Evolutionary conservation across 2,113 vertebrate genomes (phyloP).

Genomic region (Hylia prasina): DNA sequence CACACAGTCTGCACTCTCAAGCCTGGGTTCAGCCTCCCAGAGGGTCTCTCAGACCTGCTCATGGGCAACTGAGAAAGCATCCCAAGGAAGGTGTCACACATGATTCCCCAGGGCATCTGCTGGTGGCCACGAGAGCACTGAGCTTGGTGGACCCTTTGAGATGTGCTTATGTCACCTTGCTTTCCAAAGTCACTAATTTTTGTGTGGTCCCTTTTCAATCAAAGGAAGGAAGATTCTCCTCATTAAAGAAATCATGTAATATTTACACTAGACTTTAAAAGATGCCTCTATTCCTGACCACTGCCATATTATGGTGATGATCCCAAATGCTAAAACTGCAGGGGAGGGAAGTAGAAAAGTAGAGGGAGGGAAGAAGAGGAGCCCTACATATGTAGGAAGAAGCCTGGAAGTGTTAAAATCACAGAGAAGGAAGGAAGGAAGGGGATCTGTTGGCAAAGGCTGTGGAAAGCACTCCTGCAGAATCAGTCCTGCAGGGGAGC

Average conservation of each 20-base stretch:
- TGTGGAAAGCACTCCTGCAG: not conserved
- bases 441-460: not conserved
- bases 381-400: not conserved
- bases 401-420: not conserved
- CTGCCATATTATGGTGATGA: not conserved
- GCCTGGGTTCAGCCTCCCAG: not conserved
- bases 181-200: not conserved
- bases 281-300: not conserved
- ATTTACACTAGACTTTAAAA: not conserved
- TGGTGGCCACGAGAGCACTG: not conserved
- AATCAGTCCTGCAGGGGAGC: not conserved
- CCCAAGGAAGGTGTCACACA: not conserved
- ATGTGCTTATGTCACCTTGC: not conserved
- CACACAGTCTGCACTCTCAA: not conserved
- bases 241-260: fast-evolving
- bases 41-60: not conserved
- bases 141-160: not conserved
- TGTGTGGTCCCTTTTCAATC: not conserved
- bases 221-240: not conserved
- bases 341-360: not conserved
- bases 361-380: not conserved
- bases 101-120: not conserved
- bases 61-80: not conserved
- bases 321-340: not conserved
- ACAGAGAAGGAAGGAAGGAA: not conserved